Evolutionary conservation across 2,888 invertebrate genomes (phyloP).

Genomic region (Phortica magna): DNA sequence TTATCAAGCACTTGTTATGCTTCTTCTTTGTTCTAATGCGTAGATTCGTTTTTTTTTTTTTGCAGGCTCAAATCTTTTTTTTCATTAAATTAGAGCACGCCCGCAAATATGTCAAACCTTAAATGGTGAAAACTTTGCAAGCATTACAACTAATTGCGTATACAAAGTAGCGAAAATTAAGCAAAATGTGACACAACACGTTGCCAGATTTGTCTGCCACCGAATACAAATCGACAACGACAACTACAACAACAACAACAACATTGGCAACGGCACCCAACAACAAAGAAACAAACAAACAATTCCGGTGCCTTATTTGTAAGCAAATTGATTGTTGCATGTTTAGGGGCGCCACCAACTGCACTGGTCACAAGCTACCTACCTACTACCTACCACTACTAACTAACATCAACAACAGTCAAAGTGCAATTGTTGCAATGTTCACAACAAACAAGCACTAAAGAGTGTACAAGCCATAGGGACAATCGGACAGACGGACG

Average conservation of each 20-base stretch:
- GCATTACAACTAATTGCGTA: conserved; percentile 25
- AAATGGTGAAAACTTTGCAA: conserved; percentile 21
- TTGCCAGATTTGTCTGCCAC: conserved; percentile 28
- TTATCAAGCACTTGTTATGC: background rate
- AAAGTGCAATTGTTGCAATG: conserved; percentile 31
- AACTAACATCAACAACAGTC: conserved; percentile 15
- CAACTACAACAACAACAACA: conserved; percentile 8
- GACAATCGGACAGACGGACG: conserved; percentile 1
- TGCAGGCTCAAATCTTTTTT: conserved; percentile 7
- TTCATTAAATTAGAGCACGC: conserved; percentile 25
- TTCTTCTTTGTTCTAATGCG: background rate
- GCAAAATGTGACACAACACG: conserved; percentile 42
- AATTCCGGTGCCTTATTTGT: conserved; percentile 73
- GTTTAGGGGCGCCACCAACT: conserved; percentile 27
- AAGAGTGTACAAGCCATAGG: conserved; percentile 2
- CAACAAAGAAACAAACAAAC: conserved; percentile 12
- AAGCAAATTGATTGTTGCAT: conserved; percentile 70
- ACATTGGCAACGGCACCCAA: background rate
- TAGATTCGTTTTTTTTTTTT: background rate
- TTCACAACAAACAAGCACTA: conserved; percentile 36
- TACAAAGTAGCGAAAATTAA: conserved; percentile 31
- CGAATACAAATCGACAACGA: conserved; percentile 18
- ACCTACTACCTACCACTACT: background rate
- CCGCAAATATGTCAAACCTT: background rate
- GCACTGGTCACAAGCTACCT: conserved; percentile 37